phyloP scores from a whole-genome alignment of 2,797 vertebrate genomes.

The Macroramphosus scolopax region DNA sequence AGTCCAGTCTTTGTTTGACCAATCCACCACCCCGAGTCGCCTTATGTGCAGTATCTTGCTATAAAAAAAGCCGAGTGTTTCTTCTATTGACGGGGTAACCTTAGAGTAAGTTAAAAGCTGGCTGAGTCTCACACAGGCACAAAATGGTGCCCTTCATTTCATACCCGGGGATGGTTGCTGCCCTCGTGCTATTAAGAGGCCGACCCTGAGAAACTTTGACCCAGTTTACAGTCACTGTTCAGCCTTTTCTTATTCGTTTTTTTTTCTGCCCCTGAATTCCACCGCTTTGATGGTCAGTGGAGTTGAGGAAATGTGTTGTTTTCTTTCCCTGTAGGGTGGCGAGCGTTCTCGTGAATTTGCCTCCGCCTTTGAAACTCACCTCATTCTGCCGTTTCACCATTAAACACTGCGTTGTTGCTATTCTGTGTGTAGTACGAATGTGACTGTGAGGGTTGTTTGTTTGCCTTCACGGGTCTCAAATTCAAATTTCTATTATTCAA shows the following conservation, averaged over 20 bases:
- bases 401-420: conserved; percentile 35
- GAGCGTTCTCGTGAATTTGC: conserved; percentile 56
- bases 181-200: conserved; percentile 41
- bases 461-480: not conserved
- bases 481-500: too few species aligned
- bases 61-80: too few species aligned
- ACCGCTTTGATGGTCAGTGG: conserved; percentile 70
- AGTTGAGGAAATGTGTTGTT: conserved; percentile 73
- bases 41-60: too few species aligned
- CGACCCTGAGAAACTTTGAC: conserved; percentile 66
- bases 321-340: conserved; percentile 67
- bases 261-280: conserved; percentile 64
- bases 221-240: conserved; percentile 69
- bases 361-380: conserved; percentile 56
- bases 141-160: too few species aligned
- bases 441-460: not conserved
- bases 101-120: too few species aligned
- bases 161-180: too few species aligned
- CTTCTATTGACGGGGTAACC: too few species aligned
- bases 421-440: not conserved
- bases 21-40: too few species aligned
- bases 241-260: conserved; percentile 61
- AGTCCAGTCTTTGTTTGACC: too few species aligned
- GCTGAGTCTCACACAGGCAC: too few species aligned
- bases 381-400: conserved; percentile 49